Evolutionary conservation across 2,113 vertebrate species (phyloP).

Genomic region (Poeciliopsis turrubarensis): DNA sequence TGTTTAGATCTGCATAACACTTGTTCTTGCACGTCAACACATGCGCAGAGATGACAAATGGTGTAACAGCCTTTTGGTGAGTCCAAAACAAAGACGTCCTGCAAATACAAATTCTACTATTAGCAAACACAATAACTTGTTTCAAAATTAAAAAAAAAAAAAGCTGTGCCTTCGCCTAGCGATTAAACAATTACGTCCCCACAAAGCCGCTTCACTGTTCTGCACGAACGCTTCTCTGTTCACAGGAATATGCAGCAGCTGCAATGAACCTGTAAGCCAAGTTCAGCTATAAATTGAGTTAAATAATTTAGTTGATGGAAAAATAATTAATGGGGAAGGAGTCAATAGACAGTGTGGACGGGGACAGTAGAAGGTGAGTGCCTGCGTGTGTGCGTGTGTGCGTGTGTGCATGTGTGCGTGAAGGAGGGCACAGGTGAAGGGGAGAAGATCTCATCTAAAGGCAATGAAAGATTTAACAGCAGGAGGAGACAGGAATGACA

Average conservation of each 20-base stretch:
- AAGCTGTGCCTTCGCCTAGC: neutral
- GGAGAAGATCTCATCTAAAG: constrained; percentile 78
- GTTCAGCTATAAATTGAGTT: constrained; percentile 70
- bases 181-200: constrained; percentile 23
- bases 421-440: constrained; percentile 70
- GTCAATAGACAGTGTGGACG: constrained; percentile 69
- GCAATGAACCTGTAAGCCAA: constrained; percentile 57
- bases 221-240: constrained; percentile 41
- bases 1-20: too few species aligned
- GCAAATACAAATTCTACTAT: too few species aligned
- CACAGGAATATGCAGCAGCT: constrained; percentile 26
- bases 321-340: constrained; percentile 78
- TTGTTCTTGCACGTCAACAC: too few species aligned
- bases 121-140: neutral
- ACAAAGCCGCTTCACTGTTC: constrained; percentile 23
- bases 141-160: too few species aligned
- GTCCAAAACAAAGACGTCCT: too few species aligned
- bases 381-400: constrained; percentile 34
- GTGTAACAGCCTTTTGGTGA: too few species aligned
- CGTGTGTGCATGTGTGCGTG: neutral
- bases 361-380: constrained; percentile 28
- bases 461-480: constrained; percentile 81
- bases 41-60: too few species aligned
- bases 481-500: constrained; percentile 76
- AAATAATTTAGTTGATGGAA: constrained; percentile 79